phyloP scores from a whole-genome alignment of 1,140 invertebrate species.

The Catajapyx aquilonaris region DNA sequence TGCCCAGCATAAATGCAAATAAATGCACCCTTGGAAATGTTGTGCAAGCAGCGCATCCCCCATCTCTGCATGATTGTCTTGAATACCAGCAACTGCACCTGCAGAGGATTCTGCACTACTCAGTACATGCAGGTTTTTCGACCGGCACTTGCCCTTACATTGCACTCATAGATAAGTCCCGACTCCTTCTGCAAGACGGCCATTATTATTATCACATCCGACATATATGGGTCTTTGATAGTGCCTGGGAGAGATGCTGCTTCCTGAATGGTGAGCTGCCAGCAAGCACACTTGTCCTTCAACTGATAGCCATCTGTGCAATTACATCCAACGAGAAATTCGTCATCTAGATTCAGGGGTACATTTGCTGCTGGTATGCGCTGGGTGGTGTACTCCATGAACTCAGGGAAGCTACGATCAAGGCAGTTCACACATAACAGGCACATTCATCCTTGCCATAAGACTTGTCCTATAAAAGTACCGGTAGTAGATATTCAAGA shows the following conservation, averaged over 20 bases:
- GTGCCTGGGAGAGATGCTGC: conserved; percentile 29
- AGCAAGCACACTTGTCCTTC: conserved; percentile 75
- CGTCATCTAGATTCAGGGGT: conserved; percentile 57
- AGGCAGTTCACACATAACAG: conserved; percentile 85
- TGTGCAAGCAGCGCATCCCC: conserved; percentile 89
- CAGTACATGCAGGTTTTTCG: no score
- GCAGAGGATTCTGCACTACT: no score
- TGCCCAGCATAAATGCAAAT: conserved; percentile 91
- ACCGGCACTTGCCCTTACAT: conserved; percentile 43
- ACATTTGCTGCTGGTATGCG: conserved; percentile 67
- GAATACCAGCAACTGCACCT: no score
- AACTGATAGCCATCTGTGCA: no score
- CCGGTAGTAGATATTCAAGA: no score
- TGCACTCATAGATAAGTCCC: conserved; percentile 87
- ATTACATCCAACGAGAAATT: no score
- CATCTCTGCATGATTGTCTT: conserved; percentile 75
- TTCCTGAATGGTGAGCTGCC: conserved; percentile 68
- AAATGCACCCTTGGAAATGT: conserved; percentile 69
- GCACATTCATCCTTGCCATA: conserved; percentile 67
- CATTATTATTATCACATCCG: conserved; percentile 68
- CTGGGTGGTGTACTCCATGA: conserved; percentile 66
- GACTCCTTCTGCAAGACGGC: conserved; percentile 59
- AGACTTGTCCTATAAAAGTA: conserved; percentile 37
- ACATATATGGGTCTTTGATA: conserved; percentile 30
- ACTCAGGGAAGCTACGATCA: conserved; percentile 58